Evolutionary conservation across 1,140 invertebrate genomes (phyloP), one percentile per base, ranked within the genome.

Genomic region (Leptopilina clavipes): DNA sequence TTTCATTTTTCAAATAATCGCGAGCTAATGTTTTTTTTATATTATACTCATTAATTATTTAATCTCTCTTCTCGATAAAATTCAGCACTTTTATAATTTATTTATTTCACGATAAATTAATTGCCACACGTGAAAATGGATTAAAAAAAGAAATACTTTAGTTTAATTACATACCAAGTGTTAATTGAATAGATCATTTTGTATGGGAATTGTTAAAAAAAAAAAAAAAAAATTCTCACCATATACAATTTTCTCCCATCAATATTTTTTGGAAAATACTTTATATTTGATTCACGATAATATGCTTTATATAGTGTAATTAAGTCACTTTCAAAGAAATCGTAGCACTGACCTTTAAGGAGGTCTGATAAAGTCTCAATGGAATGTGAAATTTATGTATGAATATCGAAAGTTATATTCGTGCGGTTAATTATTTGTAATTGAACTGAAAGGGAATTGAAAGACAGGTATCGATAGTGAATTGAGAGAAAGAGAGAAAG

Each of bases 301-400:
- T 18, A 17, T 10, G 45, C 17, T 54, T 18, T 54, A 18, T 10
- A 25, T 25, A 14, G 1, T 31, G 9, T 65, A 31, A 31, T 65
- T 31, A 65, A 65, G 19, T 65, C 25, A 65, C 59, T 65, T 65
- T 31, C 59, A 14, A 22, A 65, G 19, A 65, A 65, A 65, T 11
- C 14, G 14, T 65, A 65, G 56, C 56, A 65, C 56, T 65, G 22
- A 31, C 22, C 56, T 65, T 65, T 65, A n/a, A 65, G 12, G 19
- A 14, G 56, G 22, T 52, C 48, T 52, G 48, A 52, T 52, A 52
- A 52, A 52, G 48, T 52, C 48, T 52, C 48, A 52, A 52, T 52
- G 48, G 48, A 52, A 52, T 52, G 48, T 25, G 56, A 65, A 65
- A 65, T 65, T 65, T 25, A 31, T 31, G 22, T 65, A 22, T 65